Percentiles rank a stretch among this genome's conserved stretches.
Evolutionary conservation across 2,797 vertebrate genomes (phyloP).

Genomic region (Petrocephalus schoutedeni): DNA sequence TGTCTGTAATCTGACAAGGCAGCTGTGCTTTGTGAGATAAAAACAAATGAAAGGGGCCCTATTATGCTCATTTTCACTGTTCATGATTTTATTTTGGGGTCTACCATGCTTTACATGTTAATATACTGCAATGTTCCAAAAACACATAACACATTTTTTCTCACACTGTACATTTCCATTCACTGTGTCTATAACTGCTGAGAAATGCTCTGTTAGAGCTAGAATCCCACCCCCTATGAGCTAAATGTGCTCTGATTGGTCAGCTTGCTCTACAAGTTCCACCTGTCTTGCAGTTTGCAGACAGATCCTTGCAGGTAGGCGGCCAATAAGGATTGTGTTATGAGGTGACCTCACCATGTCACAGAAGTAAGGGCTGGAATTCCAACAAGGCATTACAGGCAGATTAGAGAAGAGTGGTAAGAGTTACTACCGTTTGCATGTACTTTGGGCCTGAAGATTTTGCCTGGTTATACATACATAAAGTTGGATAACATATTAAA

Average conservation of each 20-base stretch:
- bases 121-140: not conserved
- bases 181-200: not conserved
- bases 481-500: no score
- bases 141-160: not conserved
- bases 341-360: not conserved
- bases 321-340: not conserved
- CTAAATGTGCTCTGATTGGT: not conserved
- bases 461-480: no score
- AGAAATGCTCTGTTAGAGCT: not conserved
- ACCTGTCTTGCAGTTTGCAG: not conserved
- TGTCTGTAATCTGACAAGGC: not conserved
- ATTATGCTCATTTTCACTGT: not conserved
- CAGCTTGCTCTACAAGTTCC: not conserved
- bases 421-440: not conserved
- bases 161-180: not conserved
- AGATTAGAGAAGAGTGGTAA: not conserved
- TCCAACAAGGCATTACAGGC: not conserved
- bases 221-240: not conserved
- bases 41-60: not conserved
- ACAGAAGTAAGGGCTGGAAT: not conserved
- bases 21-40: not conserved
- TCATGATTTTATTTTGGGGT: not conserved
- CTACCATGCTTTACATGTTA: not conserved
- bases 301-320: not conserved
- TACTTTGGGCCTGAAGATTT: no score